These are phyloP conservation scores for Stenotaenia linearis DNA, from an alignment of 2,888 invertebrate genomes.

Conservation along the genomic window DNA sequence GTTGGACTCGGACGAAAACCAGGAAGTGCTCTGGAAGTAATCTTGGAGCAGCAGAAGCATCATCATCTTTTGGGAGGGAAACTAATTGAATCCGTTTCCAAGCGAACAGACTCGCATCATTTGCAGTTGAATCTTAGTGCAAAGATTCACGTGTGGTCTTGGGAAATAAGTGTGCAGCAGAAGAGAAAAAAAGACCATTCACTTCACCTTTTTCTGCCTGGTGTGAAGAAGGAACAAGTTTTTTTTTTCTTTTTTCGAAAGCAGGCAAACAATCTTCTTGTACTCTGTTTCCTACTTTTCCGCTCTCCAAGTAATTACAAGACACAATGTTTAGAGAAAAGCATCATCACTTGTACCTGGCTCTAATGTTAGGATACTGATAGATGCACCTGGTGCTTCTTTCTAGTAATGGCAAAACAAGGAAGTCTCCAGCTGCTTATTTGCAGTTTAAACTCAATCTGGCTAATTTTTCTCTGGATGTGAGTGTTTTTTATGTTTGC, in stretches of 20 bases:
- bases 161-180: background rate
- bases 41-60: background rate
- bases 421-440: background rate
- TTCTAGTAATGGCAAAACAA: background rate
- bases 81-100: constrained; percentile 15
- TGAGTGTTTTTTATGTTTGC: background rate
- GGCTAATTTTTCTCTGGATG: background rate
- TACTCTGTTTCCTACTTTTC: background rate
- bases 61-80: constrained; percentile 7
- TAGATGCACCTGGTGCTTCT: constrained; percentile 1
- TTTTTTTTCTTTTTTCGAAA: background rate
- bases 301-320: background rate
- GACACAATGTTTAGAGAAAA: constrained; percentile 1
- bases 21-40: constrained; percentile 11
- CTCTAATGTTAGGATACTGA: background rate
- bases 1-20: constrained; percentile 14
- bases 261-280: background rate
- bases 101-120: constrained; percentile 15
- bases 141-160: constrained; percentile 17
- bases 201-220: background rate
- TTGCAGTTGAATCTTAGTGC: constrained; percentile 11
- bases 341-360: constrained; percentile 8
- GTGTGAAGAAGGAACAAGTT: background rate
- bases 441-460: background rate
- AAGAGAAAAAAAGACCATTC: background rate